Percentiles rank a stretch among this genome's conserved stretches.
These are phyloP conservation scores for Mesocentrotus franciscanus DNA, from an alignment of 53 echinoderm and acorn worm genomes.

Conservation along the genomic window DNA sequence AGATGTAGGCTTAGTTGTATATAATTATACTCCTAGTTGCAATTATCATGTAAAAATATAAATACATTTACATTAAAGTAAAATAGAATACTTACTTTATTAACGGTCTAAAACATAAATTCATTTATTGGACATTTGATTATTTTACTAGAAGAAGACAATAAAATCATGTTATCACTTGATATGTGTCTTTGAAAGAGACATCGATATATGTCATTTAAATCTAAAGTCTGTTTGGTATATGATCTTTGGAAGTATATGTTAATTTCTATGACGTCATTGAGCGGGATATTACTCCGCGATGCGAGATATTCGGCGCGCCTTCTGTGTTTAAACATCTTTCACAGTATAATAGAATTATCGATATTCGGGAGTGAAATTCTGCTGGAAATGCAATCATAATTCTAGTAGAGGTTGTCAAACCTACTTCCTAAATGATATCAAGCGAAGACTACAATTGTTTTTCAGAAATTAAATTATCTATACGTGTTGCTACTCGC, in stretches of 20 bases:
- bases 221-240: conserved; percentile 3
- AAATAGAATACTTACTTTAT: background rate
- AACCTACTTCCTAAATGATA: conserved; percentile 37
- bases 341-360: conserved; percentile 34
- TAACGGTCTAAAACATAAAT: background rate
- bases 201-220: background rate
- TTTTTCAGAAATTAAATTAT: background rate
- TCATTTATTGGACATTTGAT: background rate
- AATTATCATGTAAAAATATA: background rate
- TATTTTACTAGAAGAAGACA: background rate
- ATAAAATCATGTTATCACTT: background rate
- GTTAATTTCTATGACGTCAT: background rate
- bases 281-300: background rate
- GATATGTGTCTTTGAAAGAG: background rate
- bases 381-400: background rate
- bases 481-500: conserved; percentile 8
- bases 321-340: conserved; percentile 25
- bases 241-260: conserved; percentile 42
- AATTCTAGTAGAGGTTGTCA: background rate
- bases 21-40: background rate
- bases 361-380: background rate
- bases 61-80: background rate
- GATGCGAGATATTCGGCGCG: conserved; percentile 41
- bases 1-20: background rate
- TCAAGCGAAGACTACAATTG: background rate